A percentile compares a stretch with the other conserved stretches of the same genome.
These are phyloP conservation scores for Luehdorfia chinensis DNA, from an alignment of 1,140 invertebrate genomes.

Conservation along the genomic window DNA sequence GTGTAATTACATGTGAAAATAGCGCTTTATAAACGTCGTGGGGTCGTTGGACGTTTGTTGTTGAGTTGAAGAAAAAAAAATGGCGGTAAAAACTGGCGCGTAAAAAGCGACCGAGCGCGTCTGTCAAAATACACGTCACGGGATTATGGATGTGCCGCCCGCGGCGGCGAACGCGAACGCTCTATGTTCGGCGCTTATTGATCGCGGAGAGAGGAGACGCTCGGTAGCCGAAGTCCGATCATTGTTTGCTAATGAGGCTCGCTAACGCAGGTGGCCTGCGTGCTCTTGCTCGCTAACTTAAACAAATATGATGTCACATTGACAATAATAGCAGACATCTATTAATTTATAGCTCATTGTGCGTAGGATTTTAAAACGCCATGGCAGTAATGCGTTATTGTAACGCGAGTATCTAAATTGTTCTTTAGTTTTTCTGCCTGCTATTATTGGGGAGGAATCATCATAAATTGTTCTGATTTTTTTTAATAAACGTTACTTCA, in stretches of 20 bases:
- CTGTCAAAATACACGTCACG: constrained; percentile 68
- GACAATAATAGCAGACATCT: constrained; percentile 33
- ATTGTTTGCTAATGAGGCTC: constrained; percentile 70
- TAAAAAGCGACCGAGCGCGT: constrained; percentile 47
- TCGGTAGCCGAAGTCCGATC: constrained; percentile 35
- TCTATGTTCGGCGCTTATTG: constrained; percentile 30
- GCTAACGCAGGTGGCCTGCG: constrained; percentile 47
- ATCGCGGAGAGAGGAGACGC: constrained; percentile 31
- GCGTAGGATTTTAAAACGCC: constrained; percentile 23
- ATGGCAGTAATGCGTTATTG: constrained; percentile 8
- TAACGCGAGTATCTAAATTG: not conserved
- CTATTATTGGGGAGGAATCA: constrained; percentile 9
- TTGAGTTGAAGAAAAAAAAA: constrained; percentile 37
- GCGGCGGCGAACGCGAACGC: constrained; percentile 26
- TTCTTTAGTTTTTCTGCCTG: not conserved
- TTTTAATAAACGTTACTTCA: not conserved
- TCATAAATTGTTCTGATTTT: too few species aligned
- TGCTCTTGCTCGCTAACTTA: constrained; percentile 23
- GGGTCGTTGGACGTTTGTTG: constrained; percentile 42
- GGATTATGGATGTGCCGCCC: constrained; percentile 68
- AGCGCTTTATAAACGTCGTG: constrained; percentile 39
- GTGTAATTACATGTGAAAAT: constrained; percentile 66
- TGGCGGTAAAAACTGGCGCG: constrained; percentile 40
- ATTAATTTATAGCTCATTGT: constrained; percentile 35
- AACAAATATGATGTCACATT: constrained; percentile 56